phyloP scores from a whole-genome alignment of 2,113 vertebrate species.

The Halcyon malimbica region DNA sequence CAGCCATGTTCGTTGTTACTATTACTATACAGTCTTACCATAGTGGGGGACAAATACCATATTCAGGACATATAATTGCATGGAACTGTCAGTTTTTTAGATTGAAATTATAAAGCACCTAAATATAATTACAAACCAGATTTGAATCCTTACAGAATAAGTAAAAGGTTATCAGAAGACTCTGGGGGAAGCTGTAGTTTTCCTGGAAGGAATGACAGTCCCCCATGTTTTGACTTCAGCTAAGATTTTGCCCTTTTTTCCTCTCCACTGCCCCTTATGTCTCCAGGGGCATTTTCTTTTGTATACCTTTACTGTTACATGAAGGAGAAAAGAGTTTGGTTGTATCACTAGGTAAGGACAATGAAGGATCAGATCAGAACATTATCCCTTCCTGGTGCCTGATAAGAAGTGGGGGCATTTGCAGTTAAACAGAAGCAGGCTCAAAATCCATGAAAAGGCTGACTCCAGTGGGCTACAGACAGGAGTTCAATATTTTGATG shows the following conservation, averaged over 20 bases:
- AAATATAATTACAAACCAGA: not conserved
- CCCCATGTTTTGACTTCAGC: not conserved
- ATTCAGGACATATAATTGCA: not conserved
- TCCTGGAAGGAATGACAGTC: not conserved
- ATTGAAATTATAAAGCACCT: slow-evolving; percentile 10
- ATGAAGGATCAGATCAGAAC: not conserved
- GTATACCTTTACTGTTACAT: not conserved
- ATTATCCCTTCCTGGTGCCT: not conserved
- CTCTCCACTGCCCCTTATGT: not conserved
- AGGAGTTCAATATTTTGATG: not conserved
- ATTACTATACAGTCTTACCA: slow-evolving; percentile 9
- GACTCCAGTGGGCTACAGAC: not conserved
- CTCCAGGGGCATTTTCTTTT: not conserved
- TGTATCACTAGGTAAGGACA: not conserved
- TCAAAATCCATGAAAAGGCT: not conserved
- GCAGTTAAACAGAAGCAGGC: not conserved
- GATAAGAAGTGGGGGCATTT: not conserved
- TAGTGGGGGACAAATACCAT: not conserved
- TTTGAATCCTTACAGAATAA: not conserved
- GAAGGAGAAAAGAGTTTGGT: not conserved
- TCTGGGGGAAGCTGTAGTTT: not conserved
- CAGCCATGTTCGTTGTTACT: slow-evolving; percentile 47
- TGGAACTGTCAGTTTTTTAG: not conserved
- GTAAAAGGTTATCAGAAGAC: not conserved
- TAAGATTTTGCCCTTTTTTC: not conserved